Conservation (phyloP, 2,888 invertebrate genomes). For the Zelleria hepariella region DNA sequence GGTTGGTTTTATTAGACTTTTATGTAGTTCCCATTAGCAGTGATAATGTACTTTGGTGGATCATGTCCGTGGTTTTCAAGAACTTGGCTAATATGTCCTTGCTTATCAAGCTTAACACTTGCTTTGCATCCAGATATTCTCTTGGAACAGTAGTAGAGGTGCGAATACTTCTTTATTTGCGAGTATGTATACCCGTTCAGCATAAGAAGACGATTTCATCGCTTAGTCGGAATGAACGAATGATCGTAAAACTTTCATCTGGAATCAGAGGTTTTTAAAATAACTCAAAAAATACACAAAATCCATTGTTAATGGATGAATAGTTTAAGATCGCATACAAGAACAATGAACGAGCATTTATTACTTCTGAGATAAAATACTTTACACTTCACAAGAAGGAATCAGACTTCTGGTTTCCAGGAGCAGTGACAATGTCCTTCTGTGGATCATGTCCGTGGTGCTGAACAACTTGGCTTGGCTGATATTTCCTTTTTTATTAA, state of each 20-base stretch:
- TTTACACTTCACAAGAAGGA: neutral
- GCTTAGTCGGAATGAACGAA: neutral
- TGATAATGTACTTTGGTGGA: neutral
- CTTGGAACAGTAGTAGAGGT: neutral
- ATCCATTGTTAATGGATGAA: too few relatives aligned
- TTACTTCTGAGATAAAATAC: too few relatives aligned
- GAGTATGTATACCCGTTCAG: neutral
- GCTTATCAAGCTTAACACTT: neutral
- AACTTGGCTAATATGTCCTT: neutral
- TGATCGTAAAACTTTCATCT: neutral
- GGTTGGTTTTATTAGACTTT: neutral
- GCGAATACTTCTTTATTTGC: neutral
- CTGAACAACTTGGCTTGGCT: neutral
- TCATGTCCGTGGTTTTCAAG: neutral
- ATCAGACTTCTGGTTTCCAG: neutral
- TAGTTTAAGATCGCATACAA: too few relatives aligned
- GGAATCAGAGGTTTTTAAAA: too few relatives aligned
- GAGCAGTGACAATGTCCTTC: neutral
- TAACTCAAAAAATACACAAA: too few relatives aligned
- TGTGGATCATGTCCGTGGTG: neutral
- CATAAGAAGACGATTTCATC: neutral
- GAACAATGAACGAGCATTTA: too few relatives aligned
- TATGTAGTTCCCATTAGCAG: neutral
- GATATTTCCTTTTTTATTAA: neutral
- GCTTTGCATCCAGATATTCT: neutral